phyloP scores from a whole-genome alignment of 2,113 vertebrate species.

The Madoqua kirkii region DNA sequence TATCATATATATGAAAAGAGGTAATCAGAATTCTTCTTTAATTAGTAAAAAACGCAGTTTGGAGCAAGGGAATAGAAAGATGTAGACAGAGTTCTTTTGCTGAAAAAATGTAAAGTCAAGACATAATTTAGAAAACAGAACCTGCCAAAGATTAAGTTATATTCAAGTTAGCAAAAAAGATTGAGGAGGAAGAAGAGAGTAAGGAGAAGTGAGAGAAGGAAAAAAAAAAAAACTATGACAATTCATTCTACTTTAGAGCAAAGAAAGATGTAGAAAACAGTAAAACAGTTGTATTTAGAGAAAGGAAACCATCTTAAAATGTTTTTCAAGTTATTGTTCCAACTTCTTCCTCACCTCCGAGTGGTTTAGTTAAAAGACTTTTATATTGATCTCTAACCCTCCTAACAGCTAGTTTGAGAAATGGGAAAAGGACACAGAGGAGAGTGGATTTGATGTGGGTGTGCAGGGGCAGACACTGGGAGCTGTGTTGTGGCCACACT shows the following conservation, averaged over 20 bases:
- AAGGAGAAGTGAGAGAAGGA: background rate
- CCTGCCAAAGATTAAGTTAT: background rate
- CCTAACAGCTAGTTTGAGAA: background rate
- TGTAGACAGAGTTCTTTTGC: background rate
- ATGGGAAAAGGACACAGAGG: background rate
- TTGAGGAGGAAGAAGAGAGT: background rate
- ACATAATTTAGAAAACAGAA: constrained; percentile 27
- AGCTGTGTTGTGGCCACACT: background rate
- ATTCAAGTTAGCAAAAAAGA: background rate
- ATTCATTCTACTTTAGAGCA: constrained; percentile 40
- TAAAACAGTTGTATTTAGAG: background rate
- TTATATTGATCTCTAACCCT: background rate
- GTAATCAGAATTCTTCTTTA: background rate
- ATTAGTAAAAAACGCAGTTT: constrained; percentile 20
- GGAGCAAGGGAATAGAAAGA: background rate
- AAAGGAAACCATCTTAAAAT: background rate
- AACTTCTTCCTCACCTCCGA: background rate
- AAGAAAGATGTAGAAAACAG: background rate
- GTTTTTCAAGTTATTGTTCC: background rate
- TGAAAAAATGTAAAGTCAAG: background rate
- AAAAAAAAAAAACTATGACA: constrained; percentile 3
- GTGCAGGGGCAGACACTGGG: rapidly evolving
- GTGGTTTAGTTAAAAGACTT: background rate
- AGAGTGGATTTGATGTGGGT: background rate
- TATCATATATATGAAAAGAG: background rate